These are phyloP conservation scores for Porites lutea DNA, from an alignment of 64 coral and sea anemone species.

Conservation along the genomic window DNA sequence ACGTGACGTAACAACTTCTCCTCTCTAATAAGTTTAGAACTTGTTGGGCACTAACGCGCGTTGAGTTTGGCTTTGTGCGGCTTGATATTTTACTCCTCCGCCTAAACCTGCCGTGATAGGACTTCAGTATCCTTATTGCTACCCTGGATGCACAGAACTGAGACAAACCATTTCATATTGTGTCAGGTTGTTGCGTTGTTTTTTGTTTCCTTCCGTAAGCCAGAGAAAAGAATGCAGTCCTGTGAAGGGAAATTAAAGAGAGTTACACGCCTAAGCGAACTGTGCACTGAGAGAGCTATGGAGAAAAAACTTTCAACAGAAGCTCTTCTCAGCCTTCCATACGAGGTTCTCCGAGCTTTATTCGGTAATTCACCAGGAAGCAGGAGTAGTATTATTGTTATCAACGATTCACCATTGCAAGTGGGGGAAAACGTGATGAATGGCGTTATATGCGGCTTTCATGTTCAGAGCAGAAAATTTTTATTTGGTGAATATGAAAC, in stretches of 20 bases:
- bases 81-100: too few relatives aligned
- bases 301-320: neutral
- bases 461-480: neutral
- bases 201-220: neutral
- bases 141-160: too few relatives aligned
- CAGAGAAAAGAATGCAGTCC: neutral
- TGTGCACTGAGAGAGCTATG: neutral
- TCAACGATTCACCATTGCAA: neutral
- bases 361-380: neutral
- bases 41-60: too few relatives aligned
- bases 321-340: neutral
- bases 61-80: too few relatives aligned
- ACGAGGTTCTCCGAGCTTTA: neutral
- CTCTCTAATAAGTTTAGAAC: too few relatives aligned
- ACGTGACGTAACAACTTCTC: too few relatives aligned
- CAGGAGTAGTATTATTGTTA: neutral
- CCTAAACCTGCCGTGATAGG: too few relatives aligned
- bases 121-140: too few relatives aligned
- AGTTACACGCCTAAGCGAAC: neutral
- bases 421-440: slow-evolving; percentile 1
- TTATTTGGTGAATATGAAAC: slow-evolving; percentile 13
- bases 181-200: too few relatives aligned
- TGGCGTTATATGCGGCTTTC: slow-evolving; percentile 12
- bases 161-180: too few relatives aligned
- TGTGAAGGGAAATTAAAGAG: neutral